Percentiles rank a stretch among this genome's conserved stretches.
These are phyloP conservation scores for Ectemnius cavifrons DNA, from an alignment of 2,888 invertebrate genomes.

Conservation along the genomic window DNA sequence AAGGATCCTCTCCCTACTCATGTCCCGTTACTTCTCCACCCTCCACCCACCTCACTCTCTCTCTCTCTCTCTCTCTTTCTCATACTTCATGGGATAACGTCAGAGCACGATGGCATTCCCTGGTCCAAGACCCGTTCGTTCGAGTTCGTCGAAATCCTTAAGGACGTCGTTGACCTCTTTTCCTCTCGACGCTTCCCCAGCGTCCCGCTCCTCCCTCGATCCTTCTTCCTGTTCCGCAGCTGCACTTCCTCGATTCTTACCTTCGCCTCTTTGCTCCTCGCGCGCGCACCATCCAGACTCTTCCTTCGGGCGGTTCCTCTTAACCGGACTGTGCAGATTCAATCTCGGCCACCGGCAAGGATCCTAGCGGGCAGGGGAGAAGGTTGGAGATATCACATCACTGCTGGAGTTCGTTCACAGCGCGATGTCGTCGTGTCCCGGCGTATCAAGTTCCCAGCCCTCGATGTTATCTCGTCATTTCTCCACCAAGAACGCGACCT, in stretches of 20 bases:
- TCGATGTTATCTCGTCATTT: constrained; percentile 45
- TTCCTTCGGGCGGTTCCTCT: constrained; percentile 46
- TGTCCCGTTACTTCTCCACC: constrained; percentile 6
- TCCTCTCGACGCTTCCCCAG: constrained; percentile 54
- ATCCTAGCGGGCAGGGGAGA: constrained; percentile 40
- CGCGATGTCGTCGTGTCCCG: constrained; percentile 26
- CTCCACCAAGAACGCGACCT: not conserved
- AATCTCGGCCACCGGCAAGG: constrained; percentile 60
- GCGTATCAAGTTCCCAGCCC: constrained; percentile 46
- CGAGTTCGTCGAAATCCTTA: constrained; percentile 72
- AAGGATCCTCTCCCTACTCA: constrained; percentile 49
- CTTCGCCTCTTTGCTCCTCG: constrained; percentile 25
- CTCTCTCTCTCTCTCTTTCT: constrained; percentile 20
- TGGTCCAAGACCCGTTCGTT: constrained; percentile 59
- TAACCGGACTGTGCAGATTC: constrained; percentile 66
- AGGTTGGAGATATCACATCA: constrained; percentile 26
- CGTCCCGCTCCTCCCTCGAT: constrained; percentile 57
- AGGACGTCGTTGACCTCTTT: constrained; percentile 75
- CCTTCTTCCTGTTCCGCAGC: constrained; percentile 20
- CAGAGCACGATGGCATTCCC: constrained; percentile 59
- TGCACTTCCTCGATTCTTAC: constrained; percentile 9
- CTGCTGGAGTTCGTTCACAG: constrained; percentile 38
- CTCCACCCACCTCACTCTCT: constrained; percentile 15
- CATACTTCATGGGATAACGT: constrained; percentile 62
- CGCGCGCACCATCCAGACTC: constrained; percentile 32